These are phyloP conservation scores for Dynastes hyllus DNA, from an alignment of 2,888 invertebrate genomes.

Conservation along the genomic window DNA sequence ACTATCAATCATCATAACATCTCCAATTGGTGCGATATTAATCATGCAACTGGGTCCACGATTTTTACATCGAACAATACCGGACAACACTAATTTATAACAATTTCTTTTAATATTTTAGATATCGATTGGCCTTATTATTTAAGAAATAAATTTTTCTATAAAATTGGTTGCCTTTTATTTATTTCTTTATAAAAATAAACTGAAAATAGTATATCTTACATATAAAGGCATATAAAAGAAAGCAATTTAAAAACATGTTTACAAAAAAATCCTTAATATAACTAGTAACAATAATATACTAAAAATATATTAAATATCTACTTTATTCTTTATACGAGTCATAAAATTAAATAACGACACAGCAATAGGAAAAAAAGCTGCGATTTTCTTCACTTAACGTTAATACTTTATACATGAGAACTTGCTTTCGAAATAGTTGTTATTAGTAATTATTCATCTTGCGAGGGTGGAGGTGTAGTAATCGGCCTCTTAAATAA, in stretches of 20 bases:
- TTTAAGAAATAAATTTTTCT: slow-evolving; percentile 8
- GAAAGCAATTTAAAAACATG: neutral
- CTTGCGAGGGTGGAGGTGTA: slow-evolving; percentile 67
- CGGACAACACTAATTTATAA: slow-evolving; percentile 29
- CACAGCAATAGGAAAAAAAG: neutral
- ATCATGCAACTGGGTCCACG: slow-evolving; percentile 63
- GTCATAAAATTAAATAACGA: slow-evolving; percentile 6
- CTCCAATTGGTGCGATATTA: slow-evolving; percentile 71
- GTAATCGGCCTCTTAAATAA: slow-evolving; percentile 86
- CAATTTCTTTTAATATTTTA: neutral
- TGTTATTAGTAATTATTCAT: slow-evolving; percentile 21
- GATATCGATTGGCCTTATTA: neutral
- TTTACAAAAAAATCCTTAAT: slow-evolving; percentile 2
- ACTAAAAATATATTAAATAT: neutral
- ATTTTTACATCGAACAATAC: slow-evolving; percentile 58
- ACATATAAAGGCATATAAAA: neutral
- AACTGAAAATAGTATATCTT: neutral
- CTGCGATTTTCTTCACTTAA: neutral
- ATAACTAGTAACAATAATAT: neutral
- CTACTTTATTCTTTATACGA: neutral
- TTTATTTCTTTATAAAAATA: slow-evolving; percentile 17
- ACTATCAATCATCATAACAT: slow-evolving; percentile 74
- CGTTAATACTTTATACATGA: neutral
- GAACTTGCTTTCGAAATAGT: neutral
- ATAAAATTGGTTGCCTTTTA: neutral